Evolutionary conservation across 2,797 vertebrate genomes (phyloP).

Genomic region (Etheostoma perlongum): DNA sequence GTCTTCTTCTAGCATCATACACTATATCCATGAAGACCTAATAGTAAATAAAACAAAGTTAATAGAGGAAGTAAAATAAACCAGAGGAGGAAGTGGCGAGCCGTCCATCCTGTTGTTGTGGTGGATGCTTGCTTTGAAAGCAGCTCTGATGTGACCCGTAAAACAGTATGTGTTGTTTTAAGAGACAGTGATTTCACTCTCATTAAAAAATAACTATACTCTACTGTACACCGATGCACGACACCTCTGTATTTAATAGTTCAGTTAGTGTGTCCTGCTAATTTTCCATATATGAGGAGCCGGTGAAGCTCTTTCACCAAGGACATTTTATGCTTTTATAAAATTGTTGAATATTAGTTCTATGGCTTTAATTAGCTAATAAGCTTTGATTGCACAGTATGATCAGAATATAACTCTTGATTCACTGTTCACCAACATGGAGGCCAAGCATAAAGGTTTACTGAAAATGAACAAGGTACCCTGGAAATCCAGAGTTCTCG

Average conservation of each 20-base stretch:
- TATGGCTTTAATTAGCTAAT: background rate
- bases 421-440: background rate
- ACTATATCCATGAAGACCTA: conserved; percentile 57
- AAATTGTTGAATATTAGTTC: background rate
- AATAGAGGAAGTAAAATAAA: conserved; percentile 78
- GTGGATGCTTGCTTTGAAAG: conserved; percentile 83
- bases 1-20: conserved; percentile 44
- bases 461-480: too few relatives aligned
- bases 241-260: conserved; percentile 47
- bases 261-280: conserved; percentile 18
- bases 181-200: conserved; percentile 81
- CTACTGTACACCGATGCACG: conserved; percentile 48
- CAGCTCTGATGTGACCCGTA: conserved; percentile 77
- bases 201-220: conserved; percentile 78
- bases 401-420: background rate
- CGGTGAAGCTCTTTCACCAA: conserved; percentile 30
- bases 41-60: conserved; percentile 68
- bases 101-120: conserved; percentile 80
- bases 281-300: conserved; percentile 15
- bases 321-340: background rate
- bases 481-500: too few relatives aligned
- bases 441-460: background rate
- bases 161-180: conserved; percentile 85
- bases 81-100: conserved; percentile 72
- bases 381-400: background rate